Evolutionary conservation across 2,797 vertebrate species (phyloP).

Genomic region (Sphaeramia orbicularis): DNA sequence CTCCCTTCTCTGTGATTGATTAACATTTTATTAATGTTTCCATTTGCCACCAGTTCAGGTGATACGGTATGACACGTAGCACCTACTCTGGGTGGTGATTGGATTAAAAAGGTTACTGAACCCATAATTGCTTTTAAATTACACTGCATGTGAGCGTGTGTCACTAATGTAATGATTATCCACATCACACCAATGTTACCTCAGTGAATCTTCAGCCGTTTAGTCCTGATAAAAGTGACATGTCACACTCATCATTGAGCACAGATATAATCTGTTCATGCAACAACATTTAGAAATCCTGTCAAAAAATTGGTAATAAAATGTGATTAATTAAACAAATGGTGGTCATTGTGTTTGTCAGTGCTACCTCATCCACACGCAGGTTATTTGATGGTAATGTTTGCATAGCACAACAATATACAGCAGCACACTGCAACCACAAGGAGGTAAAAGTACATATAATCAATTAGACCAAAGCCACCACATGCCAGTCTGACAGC

Average conservation of each 20-base stretch:
- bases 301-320: slow-evolving; percentile 11
- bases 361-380: slow-evolving; percentile 27
- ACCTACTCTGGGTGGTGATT: slow-evolving; percentile 71
- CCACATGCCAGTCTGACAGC: slow-evolving; percentile 68
- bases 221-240: slow-evolving; percentile 69
- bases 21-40: slow-evolving; percentile 80
- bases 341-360: not conserved
- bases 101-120: slow-evolving; percentile 82
- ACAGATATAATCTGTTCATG: slow-evolving; percentile 34
- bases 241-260: slow-evolving; percentile 66
- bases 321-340: slow-evolving; percentile 1
- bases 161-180: slow-evolving; percentile 81
- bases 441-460: slow-evolving; percentile 39
- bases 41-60: slow-evolving; percentile 71
- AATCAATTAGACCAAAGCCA: slow-evolving; percentile 71
- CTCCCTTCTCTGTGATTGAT: slow-evolving; percentile 73
- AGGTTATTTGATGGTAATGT: slow-evolving; percentile 20
- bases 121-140: slow-evolving; percentile 84
- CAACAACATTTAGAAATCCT: slow-evolving; percentile 35
- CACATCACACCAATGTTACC: slow-evolving; percentile 66
- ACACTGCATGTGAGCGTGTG: slow-evolving; percentile 67
- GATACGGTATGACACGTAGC: slow-evolving; percentile 61
- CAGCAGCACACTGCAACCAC: slow-evolving; percentile 2
- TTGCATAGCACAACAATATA: slow-evolving; percentile 2
- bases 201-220: slow-evolving; percentile 74